Evolutionary conservation across 2,797 vertebrate species (phyloP).

Genomic region (Morus bassanus): DNA sequence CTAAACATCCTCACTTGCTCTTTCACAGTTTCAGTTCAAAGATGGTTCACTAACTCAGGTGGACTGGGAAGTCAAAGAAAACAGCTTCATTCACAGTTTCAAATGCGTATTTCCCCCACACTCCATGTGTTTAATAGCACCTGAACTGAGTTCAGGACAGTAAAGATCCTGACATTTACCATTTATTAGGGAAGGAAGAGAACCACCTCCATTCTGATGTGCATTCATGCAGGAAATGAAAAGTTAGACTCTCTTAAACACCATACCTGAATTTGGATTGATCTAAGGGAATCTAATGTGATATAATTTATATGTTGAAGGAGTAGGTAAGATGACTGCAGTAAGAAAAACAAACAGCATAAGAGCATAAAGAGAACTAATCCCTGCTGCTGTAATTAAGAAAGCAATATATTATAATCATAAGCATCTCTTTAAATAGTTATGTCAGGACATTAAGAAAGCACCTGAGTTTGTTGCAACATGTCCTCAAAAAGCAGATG

Average conservation of each 20-base stretch:
- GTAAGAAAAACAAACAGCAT: neutral
- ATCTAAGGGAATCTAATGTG: neutral
- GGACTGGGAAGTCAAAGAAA: neutral
- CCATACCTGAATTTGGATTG: neutral
- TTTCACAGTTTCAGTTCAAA: neutral
- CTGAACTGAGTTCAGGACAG: neutral
- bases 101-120: neutral
- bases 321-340: neutral
- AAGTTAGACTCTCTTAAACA: neutral
- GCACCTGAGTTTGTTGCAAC: slow-evolving; percentile 42
- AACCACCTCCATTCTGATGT: neutral
- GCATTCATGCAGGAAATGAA: neutral
- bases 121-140: neutral
- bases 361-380: neutral
- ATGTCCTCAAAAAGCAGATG: slow-evolving; percentile 58
- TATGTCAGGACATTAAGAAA: slow-evolving; percentile 60
- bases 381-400: slow-evolving; percentile 16
- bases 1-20: neutral
- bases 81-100: neutral
- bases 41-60: neutral
- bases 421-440: slow-evolving; percentile 54
- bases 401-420: slow-evolving; percentile 4
- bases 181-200: neutral
- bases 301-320: neutral
- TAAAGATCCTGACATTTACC: neutral